Percentiles rank a stretch among this genome's conserved stretches.
These are phyloP conservation scores for Channa striata DNA, from an alignment of 2,797 vertebrate genomes.

Conservation along the genomic window DNA sequence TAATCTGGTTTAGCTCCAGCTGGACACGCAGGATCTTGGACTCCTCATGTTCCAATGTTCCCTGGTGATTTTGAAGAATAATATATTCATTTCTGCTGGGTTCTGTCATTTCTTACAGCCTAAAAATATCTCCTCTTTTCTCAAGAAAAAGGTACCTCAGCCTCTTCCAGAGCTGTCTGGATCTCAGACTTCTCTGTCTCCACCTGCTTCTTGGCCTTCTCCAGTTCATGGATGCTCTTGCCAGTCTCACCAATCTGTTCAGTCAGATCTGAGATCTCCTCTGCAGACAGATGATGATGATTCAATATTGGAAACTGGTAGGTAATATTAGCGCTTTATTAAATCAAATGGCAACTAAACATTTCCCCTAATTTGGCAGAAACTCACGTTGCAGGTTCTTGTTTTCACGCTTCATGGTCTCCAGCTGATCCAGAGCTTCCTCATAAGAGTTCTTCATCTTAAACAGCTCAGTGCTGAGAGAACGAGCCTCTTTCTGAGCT, in stretches of 20 bases:
- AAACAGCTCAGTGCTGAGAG: slow-evolving; percentile 89
- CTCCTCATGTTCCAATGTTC: slow-evolving; percentile 90
- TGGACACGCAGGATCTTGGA: slow-evolving; percentile 90
- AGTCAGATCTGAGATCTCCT: slow-evolving; percentile 90
- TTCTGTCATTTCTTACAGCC: too few species aligned
- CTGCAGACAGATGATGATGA: slow-evolving; percentile 61
- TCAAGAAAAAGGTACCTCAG: slow-evolving; percentile 80
- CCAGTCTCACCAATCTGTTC: slow-evolving; percentile 89
- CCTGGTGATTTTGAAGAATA: slow-evolving; percentile 70
- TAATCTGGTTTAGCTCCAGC: slow-evolving; percentile 90
- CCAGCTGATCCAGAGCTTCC: slow-evolving; percentile 88
- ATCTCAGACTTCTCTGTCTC: slow-evolving; percentile 89
- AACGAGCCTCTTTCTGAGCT: slow-evolving; percentile 87
- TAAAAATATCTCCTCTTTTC: too few species aligned
- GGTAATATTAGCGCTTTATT: too few species aligned
- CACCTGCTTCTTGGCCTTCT: slow-evolving; percentile 88
- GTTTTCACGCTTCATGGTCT: slow-evolving; percentile 90
- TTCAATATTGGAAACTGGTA: too few species aligned
- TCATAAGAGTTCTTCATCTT: slow-evolving; percentile 93
- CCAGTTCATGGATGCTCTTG: slow-evolving; percentile 89
- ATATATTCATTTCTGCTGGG: not conserved
- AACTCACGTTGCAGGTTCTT: slow-evolving; percentile 87
- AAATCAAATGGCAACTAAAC: too few species aligned
- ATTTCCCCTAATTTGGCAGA: too few species aligned
- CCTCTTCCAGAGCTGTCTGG: slow-evolving; percentile 88